Evolutionary conservation across 1,140 invertebrate genomes (phyloP).

Genomic region (Chymomyza costata): DNA sequence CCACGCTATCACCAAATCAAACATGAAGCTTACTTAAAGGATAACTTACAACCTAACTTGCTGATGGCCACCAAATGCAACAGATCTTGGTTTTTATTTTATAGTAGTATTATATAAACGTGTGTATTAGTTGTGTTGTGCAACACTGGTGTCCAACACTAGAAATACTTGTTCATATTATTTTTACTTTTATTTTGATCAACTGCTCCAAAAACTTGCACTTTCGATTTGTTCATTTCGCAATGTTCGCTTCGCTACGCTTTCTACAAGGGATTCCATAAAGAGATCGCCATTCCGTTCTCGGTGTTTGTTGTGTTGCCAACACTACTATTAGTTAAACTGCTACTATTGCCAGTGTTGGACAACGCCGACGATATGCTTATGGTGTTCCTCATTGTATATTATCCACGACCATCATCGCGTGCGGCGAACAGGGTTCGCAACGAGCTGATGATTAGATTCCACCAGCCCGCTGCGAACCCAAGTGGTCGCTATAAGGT

Average conservation of each 20-base stretch:
- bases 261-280: slow-evolving; percentile 46
- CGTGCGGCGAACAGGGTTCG: slow-evolving; percentile 75
- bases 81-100: slow-evolving; percentile 2
- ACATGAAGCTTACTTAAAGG: slow-evolving; percentile 36
- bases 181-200: slow-evolving; percentile 69
- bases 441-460: slow-evolving; percentile 72
- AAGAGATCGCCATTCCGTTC: slow-evolving; percentile 24
- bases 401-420: slow-evolving; percentile 74
- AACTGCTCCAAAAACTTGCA: slow-evolving; percentile 63
- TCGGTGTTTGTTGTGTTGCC: slow-evolving; percentile 1
- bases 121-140: slow-evolving; percentile 8
- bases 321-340: slow-evolving; percentile 9
- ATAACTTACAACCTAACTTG: slow-evolving; percentile 44
- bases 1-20: slow-evolving; percentile 9
- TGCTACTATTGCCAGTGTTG: slow-evolving; percentile 34
- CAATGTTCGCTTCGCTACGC: slow-evolving; percentile 65
- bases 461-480: slow-evolving; percentile 75
- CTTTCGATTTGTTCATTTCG: slow-evolving; percentile 34
- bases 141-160: slow-evolving; percentile 55
- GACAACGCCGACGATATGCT: slow-evolving; percentile 47
- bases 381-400: slow-evolving; percentile 58
- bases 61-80: slow-evolving; percentile 18
- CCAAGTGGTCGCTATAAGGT: slow-evolving; percentile 77
- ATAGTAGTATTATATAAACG: not conserved
- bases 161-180: slow-evolving; percentile 25